Percentiles rank a stretch among this genome's conserved stretches.
These are phyloP conservation scores for Scaptomyza parva DNA, from an alignment of 2,888 invertebrate species.

Conservation along the genomic window DNA sequence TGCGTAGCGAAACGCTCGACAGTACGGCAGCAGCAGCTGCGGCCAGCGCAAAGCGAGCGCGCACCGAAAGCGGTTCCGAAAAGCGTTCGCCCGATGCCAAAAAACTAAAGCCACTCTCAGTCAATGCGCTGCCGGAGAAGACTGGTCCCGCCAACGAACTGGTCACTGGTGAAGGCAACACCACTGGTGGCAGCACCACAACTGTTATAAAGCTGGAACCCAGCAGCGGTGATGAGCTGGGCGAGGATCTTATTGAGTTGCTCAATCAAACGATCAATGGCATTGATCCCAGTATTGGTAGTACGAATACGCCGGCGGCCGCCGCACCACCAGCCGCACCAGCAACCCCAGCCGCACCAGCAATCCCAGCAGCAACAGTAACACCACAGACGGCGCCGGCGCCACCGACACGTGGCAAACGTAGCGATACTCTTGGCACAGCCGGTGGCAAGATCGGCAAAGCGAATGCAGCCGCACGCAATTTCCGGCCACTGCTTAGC, in stretches of 20 bases:
- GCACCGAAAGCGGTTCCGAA: constrained; percentile 88
- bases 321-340: constrained; percentile 6
- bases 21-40: constrained; percentile 70
- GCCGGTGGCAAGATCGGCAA: constrained; percentile 41
- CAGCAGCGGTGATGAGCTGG: constrained; percentile 75
- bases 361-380: constrained; percentile 18
- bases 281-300: too few relatives aligned
- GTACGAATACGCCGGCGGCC: too few relatives aligned
- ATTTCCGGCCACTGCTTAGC: constrained; percentile 83
- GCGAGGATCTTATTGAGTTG: constrained; percentile 77
- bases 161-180: constrained; percentile 1
- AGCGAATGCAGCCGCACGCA: constrained; percentile 61
- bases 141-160: constrained; percentile 46
- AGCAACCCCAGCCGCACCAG: neutral
- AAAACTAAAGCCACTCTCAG: constrained; percentile 82
- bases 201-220: constrained; percentile 39
- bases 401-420: constrained; percentile 15
- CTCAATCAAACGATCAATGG: constrained; percentile 42
- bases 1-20: constrained; percentile 84
- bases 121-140: constrained; percentile 54
- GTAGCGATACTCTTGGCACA: neutral
- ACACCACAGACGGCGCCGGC: constrained; percentile 4
- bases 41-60: constrained; percentile 84
- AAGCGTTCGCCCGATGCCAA: constrained; percentile 85
- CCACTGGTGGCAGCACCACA: neutral